Evolutionary conservation across 2,888 invertebrate species (phyloP), one percentile per base, ranked within the genome.

Genomic region (Diaprepes abbreviatus): DNA sequence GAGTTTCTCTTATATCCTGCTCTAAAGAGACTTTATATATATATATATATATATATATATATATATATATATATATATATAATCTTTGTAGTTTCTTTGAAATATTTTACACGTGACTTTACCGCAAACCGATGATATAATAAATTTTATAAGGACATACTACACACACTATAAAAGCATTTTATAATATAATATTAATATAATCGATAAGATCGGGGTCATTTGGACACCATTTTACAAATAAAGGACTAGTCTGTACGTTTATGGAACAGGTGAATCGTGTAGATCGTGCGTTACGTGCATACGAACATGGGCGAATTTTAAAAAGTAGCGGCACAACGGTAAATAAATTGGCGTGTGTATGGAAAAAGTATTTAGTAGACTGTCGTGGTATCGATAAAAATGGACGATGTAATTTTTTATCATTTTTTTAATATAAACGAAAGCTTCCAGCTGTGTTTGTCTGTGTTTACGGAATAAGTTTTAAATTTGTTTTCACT

Each of bases 261-360:
- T 52, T 63, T 52, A 52, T 52, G 58, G 48, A 66, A 57, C 66
- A 66, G 45, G 38, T 58, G 54, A 48, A 48, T 66, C 66, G 58
- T 66, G 66, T 28, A 6, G 33, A 36, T 58, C 66, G 58, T 66
- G 58, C 57, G 48, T 66, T 66, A 66, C 57, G 58, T 66, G 66
- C 45, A 66, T 66, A 58, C 66, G 14, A n/a, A 58, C 48, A 54
- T 14, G 28, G 50, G 38, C 21, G 21, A 21, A 58, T 35, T 48
- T 40, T 52, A 52, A 38, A 63, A 52, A 17, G 6, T 63, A 63
- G 52, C 63, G 52, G 63, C 38, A 43, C 3, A 38, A 16, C 40
- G n/a, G 12, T 24, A 36, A 48, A 60, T 60, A 60, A 60, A 48
- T 52, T 38, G 14, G 36, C 28, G 31, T 36, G 48, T 17, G 14